Base-by-base conservation (phyloP, 1,140 invertebrate species). In the Samia ricini region DNA sequence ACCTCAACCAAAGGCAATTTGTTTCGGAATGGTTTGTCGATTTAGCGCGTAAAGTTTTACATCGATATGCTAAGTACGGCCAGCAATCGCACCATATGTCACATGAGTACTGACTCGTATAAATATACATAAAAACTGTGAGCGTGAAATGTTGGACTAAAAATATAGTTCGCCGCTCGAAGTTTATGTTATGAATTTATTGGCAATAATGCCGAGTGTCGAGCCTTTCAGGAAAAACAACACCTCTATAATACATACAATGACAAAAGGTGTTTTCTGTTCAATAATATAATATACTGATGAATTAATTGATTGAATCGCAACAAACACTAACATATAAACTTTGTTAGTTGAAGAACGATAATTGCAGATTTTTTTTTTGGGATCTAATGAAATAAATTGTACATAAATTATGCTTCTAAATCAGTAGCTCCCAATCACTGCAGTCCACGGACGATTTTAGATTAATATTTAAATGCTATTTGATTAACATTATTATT, bases 51-150 rank as follows among this genome's bases (percentile, higher is more conserved):
- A 63, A 61, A 61, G 52, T 56, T 65, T 65, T 61, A 51, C 57
- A 64, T 56, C 58, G 21, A 57, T 48, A 61, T 61, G 58, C 57
- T 65, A 65, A 65, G 59, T 61, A 66, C 60, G 55, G 64, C 59
- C 60, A 20, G 50, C 50, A 52, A 56, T 54, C 51, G 48, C 19
- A 54, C 24, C 64, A 62, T 66, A 60, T 66, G 60, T 62, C 60
- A 61, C 58, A 33, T 19, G 55, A 18, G 5, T 23, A 59, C 49
- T 22, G 36, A 23, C 20, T n/a, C 42, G 36, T 58, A 58, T 48
- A 48, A 48, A 58, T 21, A 19, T 20, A 21, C 18, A 58, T 58
- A 48, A 58, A 58, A 22, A 42, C 22, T n/a, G 24, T 29, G n/a
- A 18, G 15, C 22, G 33, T 15, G 51, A 42, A 42, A 42, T 42